phyloP scores from a whole-genome alignment of 2,113 vertebrate species.

The Takifugu bimaculatus region DNA sequence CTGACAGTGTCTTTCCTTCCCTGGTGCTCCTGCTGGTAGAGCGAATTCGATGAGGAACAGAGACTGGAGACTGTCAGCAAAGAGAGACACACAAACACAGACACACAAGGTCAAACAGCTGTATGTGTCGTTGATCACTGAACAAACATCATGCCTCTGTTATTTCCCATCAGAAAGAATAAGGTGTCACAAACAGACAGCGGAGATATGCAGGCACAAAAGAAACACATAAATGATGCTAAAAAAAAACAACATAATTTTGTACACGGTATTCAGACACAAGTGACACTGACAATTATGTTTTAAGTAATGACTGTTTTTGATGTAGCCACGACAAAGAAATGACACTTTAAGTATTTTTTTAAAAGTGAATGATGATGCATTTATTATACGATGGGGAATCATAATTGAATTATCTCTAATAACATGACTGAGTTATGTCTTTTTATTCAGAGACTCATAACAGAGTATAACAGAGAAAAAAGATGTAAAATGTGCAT shows the following conservation, averaged over 20 bases:
- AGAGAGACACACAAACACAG: slow-evolving; percentile 11
- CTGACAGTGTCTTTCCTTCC: slow-evolving; percentile 95
- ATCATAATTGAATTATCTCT: too few relatives aligned
- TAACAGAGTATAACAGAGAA: too few relatives aligned
- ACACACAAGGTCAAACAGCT: slow-evolving; percentile 23
- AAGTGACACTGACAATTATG: too few relatives aligned
- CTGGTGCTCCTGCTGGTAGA: slow-evolving; percentile 92
- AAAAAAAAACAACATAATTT: slow-evolving; percentile 13
- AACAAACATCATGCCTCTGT: slow-evolving; percentile 19
- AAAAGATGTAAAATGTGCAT: too few relatives aligned
- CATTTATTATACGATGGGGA: too few relatives aligned
- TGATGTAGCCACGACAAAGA: slow-evolving; percentile 3
- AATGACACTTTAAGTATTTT: not conserved
- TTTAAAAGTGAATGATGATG: too few relatives aligned
- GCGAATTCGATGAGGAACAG: slow-evolving; percentile 93
- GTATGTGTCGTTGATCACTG: slow-evolving; percentile 19
- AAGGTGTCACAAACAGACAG: slow-evolving; percentile 51
- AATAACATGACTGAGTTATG: too few relatives aligned
- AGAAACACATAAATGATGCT: slow-evolving; percentile 15
- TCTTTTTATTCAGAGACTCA: too few relatives aligned
- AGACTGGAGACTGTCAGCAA: slow-evolving; percentile 82
- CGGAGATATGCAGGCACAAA: slow-evolving; percentile 30
- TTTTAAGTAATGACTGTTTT: too few relatives aligned
- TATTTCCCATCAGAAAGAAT: slow-evolving; percentile 43
- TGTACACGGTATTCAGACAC: too few relatives aligned